Evolutionary conservation across 2,888 invertebrate genomes (phyloP).

Genomic region (Ceramica pisi): DNA sequence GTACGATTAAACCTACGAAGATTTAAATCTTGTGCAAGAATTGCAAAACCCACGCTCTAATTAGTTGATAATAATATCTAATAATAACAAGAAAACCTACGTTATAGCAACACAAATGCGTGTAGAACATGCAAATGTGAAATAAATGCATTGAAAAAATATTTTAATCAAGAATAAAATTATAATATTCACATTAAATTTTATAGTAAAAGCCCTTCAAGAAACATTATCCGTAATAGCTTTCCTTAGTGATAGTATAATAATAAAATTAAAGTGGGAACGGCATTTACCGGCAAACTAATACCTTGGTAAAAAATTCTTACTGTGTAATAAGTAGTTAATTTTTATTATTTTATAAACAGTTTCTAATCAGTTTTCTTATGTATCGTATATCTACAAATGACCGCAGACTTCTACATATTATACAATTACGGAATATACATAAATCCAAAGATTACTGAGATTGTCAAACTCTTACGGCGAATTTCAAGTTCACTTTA

Average conservation of each 20-base stretch:
- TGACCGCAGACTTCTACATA: neutral
- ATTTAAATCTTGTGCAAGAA: slow-evolving; percentile 30
- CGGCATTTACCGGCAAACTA: neutral
- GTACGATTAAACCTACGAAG: slow-evolving; percentile 42
- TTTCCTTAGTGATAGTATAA: slow-evolving; percentile 3
- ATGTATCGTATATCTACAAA: too few species aligned
- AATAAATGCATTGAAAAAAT: slow-evolving; percentile 20
- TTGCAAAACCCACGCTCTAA: slow-evolving; percentile 28
- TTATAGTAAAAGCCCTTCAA: slow-evolving; percentile 17
- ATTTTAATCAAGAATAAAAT: slow-evolving; percentile 13
- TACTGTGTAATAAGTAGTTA: neutral
- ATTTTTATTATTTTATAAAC: too few species aligned
- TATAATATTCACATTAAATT: slow-evolving; percentile 14
- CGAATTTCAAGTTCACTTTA: too few species aligned
- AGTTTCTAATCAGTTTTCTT: too few species aligned
- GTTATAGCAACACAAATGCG: slow-evolving; percentile 7
- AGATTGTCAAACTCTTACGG: neutral
- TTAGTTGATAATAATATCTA: slow-evolving; percentile 19
- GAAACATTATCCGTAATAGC: neutral
- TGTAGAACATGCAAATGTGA: slow-evolving; percentile 20
- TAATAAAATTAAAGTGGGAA: neutral
- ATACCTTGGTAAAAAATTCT: neutral
- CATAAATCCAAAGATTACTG: neutral
- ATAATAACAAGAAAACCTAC: neutral
- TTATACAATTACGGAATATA: neutral